Evolutionary conservation across 2,113 vertebrate genomes (phyloP), one percentile per base, ranked within the genome.

Genomic region (Pseudorasbora parva): DNA sequence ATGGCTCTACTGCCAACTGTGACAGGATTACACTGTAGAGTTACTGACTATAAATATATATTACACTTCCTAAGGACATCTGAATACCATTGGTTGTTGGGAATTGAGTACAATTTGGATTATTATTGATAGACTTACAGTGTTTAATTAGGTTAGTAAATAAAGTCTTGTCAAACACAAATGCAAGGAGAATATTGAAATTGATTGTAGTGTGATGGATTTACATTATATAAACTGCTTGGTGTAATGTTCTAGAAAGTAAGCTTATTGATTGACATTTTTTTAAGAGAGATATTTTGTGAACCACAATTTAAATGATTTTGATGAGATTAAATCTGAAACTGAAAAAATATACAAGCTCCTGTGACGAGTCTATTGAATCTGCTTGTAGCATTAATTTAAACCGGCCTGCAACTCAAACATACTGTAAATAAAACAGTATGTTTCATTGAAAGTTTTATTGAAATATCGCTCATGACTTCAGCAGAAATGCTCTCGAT

Each of bases 71-170:
- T 45, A 51, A 66, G 66, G 37, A 17, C 56, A 23, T 59, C 27
- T 10, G 23, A 49, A 27, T 9, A 56, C 37, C 57, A 83, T 25
- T 56, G 54, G 66, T 45, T 54, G 56, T 66, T 74, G 9, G 41
- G 62, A 79, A 56, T 33, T 8, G 27, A 74, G 57, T 72, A 49
- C 25, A 51, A 68, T 74, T 45, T 45, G 56, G 59, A 21, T 78
- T 84, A 69, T 84, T 82, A 69, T 78, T 73, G 83, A 79, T 82
- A 62, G 81, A 59, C 25, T 57, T 78, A 30, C 69, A 72, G 81
- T 79, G 78, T 49, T 81, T 78, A 86, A 86, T 86, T 23, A 78
- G 68, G 77, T 88, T 85, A 69, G 64, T 84, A 79, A 57, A 71
- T 60, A 71, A 84, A 84, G 84, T 43, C 49, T 56, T 74, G 54